Base-by-base conservation (phyloP, 2,888 invertebrate species). In the Catocala sponsa region DNA sequence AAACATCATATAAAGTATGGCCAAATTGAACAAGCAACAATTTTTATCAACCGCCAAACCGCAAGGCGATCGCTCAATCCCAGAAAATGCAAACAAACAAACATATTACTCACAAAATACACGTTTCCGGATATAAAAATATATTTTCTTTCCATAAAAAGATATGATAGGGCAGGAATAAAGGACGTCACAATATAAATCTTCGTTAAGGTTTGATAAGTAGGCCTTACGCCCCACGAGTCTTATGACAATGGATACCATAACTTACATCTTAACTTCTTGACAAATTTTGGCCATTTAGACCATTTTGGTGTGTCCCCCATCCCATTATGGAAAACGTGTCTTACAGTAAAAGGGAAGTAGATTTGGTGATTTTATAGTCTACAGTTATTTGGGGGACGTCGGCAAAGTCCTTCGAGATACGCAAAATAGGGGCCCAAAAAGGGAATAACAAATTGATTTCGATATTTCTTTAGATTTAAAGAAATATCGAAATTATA, bases 201-300 rank as follows among this genome's bases (percentile, higher is more conserved):
- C 88, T 83, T 82, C 80, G 86, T 87, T 86, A 87, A 83, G 76
- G 80, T 78, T 81, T 85, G 86, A 88, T 87, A 88, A 86, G 87
- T 83, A 82, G 76, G 81, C 74, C 77, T 74, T 79, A 81, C 82
- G 80, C 79, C 80, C 78, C 75, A 68, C 54, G 65, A 58, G 78
- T 78, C 72, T 74, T 78, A 66, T 74, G 72, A 81, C 83, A 81
- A 82, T 86, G 85, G 83, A 74, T 80, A 78, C 80, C 80, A 86
- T 87, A 85, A 87, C 85, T 86, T 83, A 86, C 79, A 70, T 75
- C 80, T 79, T 83, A 84, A 83, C 84, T 84, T 85, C 83, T 83
- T 86, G 87, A 86, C 86, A 85, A 86, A 84, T 86, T 85, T 76
- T 69, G 60, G 68, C 81, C 80, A 84, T 86, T 86, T 82, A 74